These are phyloP conservation scores for Lepidurus couesii DNA, from an alignment of 1,140 invertebrate genomes.

Conservation along the genomic window DNA sequence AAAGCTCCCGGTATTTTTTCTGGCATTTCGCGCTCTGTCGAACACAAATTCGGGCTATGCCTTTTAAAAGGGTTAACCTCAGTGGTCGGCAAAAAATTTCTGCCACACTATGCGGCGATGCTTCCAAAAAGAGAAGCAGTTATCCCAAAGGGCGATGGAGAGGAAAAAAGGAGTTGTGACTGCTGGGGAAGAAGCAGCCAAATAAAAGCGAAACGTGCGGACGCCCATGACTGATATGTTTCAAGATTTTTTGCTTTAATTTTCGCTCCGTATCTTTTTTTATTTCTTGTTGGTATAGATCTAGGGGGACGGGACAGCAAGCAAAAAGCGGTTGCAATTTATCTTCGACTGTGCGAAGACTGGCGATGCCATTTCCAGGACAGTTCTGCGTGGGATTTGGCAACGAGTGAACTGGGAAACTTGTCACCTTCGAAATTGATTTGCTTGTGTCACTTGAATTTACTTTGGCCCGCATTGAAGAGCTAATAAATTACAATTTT, in stretches of 20 bases:
- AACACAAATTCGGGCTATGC: neutral
- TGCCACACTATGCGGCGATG: neutral
- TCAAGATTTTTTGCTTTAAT: constrained; percentile 2
- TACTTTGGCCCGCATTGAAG: neutral
- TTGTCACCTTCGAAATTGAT: neutral
- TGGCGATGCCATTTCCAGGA: neutral
- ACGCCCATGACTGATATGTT: constrained; percentile 13
- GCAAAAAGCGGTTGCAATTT: neutral
- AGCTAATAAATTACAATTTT: neutral
- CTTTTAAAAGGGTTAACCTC: neutral
- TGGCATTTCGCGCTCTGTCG: neutral
- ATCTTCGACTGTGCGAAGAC: neutral
- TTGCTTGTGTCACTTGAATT: neutral
- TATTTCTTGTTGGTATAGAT: neutral
- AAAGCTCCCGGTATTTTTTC: neutral
- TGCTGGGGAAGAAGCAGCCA: neutral
- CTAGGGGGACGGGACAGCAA: neutral
- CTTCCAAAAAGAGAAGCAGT: too few relatives aligned
- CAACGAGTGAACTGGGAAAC: constrained; percentile 9
- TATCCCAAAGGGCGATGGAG: neutral
- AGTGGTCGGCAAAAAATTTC: neutral
- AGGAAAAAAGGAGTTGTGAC: neutral
- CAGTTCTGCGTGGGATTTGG: constrained; percentile 8
- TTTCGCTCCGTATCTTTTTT: neutral
- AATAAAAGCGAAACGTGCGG: neutral